phyloP scores from a whole-genome alignment of 1,140 invertebrate genomes.

The Galleria mellonella region DNA sequence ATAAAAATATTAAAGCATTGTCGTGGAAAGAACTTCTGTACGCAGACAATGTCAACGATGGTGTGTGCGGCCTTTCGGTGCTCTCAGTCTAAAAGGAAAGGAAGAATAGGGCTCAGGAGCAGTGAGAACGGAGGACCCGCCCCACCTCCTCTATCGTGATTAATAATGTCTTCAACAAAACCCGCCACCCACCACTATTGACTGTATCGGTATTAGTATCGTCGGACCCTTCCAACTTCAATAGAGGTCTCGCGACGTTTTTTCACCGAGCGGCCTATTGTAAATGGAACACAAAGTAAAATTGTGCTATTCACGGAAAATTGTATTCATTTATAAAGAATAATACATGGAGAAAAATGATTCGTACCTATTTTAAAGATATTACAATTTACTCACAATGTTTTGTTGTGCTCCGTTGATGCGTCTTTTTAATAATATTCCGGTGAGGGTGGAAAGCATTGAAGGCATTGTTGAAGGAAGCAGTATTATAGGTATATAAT shows the following conservation, averaged over 20 bases:
- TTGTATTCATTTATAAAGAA: conserved; percentile 17
- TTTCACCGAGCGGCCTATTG: conserved; percentile 37
- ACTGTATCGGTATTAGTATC: conserved; percentile 25
- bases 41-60: no score
- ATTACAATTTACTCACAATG: no score
- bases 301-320: conserved; percentile 49
- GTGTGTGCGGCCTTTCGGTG: not conserved
- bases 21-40: no score
- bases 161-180: conserved; percentile 25
- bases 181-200: conserved; percentile 20
- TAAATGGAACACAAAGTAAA: conserved; percentile 51
- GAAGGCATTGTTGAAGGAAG: no score
- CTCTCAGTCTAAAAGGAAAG: conserved; percentile 1
- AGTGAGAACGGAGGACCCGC: conserved; percentile 4
- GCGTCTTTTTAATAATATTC: no score
- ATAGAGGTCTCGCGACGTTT: conserved; percentile 25
- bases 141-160: conserved; percentile 15
- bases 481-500: no score
- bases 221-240: conserved; percentile 22
- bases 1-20: no score
- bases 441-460: no score
- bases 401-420: no score
- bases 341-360: no score
- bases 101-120: conserved; percentile 11
- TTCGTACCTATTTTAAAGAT: no score